These are phyloP conservation scores for Labeo rohita DNA, from an alignment of 2,113 vertebrate genomes.

Conservation along the genomic window DNA sequence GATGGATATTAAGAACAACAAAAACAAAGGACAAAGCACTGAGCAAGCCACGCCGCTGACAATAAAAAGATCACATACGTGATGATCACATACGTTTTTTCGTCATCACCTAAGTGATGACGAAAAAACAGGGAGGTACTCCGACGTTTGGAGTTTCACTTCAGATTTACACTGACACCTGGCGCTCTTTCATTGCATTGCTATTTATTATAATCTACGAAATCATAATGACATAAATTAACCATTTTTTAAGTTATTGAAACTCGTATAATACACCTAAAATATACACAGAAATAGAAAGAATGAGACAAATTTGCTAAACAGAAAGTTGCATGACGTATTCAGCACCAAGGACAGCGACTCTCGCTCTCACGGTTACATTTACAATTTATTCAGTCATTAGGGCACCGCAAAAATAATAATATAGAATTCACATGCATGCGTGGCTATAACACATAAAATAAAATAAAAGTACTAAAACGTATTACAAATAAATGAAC, in stretches of 20 bases:
- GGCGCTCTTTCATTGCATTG: conserved; percentile 25
- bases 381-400: neutral
- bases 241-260: neutral
- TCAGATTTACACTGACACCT: conserved; percentile 53
- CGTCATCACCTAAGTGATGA: too few species aligned
- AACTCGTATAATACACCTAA: neutral
- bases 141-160: neutral
- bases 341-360: conserved; percentile 23
- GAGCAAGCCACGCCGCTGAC: neutral
- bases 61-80: neutral
- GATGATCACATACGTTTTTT: too few species aligned
- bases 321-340: neutral
- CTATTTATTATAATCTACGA: neutral
- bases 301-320: neutral
- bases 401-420: neutral
- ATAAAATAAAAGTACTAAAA: too few species aligned
- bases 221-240: neutral
- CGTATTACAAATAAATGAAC: too few species aligned
- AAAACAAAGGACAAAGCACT: neutral
- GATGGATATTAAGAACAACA: neutral
- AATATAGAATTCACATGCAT: neutral
- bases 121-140: neutral
- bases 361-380: neutral
- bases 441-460: neutral
- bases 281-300: neutral